These are phyloP conservation scores for Coregonus suidteri DNA, from an alignment of 2,797 vertebrate species.

Conservation along the genomic window DNA sequence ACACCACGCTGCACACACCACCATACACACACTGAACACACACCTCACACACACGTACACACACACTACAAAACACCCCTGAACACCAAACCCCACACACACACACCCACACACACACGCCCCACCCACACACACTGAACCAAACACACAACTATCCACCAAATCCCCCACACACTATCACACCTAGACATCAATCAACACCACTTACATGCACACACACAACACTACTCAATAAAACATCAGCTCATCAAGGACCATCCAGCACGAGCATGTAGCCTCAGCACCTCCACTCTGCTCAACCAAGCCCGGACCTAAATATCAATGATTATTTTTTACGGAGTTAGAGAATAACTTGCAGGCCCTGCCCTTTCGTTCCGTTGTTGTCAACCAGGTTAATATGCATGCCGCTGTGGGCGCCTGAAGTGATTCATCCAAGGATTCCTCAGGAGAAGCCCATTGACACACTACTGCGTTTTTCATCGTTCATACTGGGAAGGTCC, in stretches of 20 bases:
- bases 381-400: slow-evolving; percentile 43
- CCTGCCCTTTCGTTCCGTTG: slow-evolving; percentile 38
- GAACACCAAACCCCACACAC: too few species aligned
- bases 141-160: too few species aligned
- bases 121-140: too few species aligned
- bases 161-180: too few species aligned
- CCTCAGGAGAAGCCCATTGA: too few species aligned
- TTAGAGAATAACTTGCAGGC: slow-evolving; percentile 29
- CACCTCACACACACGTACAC: too few species aligned
- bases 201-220: background rate
- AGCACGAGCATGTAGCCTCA: slow-evolving; percentile 30
- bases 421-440: slow-evolving; percentile 48
- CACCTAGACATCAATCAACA: slow-evolving; percentile 6
- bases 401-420: slow-evolving; percentile 24
- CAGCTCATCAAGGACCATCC: background rate
- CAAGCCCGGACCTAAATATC: slow-evolving; percentile 48
- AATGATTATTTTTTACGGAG: slow-evolving; percentile 42
- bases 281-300: slow-evolving; percentile 10
- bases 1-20: too few species aligned
- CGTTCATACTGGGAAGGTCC: too few species aligned
- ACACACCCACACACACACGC: too few species aligned
- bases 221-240: background rate
- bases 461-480: background rate
- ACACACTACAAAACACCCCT: too few species aligned
- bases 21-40: too few species aligned